A percentile compares a stretch with the other conserved stretches of the same genome.
Evolutionary conservation across 1,140 invertebrate genomes (phyloP).

Genomic region (Meloidogyne chitwoodi): DNA sequence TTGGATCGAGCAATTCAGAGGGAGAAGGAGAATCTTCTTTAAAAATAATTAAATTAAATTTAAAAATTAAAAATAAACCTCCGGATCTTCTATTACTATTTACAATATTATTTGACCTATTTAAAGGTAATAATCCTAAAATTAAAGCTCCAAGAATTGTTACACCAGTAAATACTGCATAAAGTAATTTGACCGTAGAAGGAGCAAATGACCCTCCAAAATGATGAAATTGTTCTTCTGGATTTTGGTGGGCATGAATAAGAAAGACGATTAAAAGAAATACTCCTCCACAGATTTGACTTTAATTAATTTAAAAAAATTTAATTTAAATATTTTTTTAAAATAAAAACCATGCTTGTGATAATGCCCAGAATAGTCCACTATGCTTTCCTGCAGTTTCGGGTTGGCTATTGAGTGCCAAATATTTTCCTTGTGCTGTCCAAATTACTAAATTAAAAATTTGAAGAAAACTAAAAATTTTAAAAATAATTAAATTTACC

Average conservation of each 20-base stretch:
- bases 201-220: not conserved
- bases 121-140: not conserved
- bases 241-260: not conserved
- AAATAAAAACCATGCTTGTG: constrained; percentile 34
- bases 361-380: constrained; percentile 50
- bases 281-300: constrained; percentile 11
- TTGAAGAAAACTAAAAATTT: not conserved
- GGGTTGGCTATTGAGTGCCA: constrained; percentile 42
- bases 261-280: constrained; percentile 10
- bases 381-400: constrained; percentile 33
- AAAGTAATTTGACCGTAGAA: constrained; percentile 1
- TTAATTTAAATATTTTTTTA: too few species aligned
- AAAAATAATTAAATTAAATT: not conserved
- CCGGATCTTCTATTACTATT: not conserved
- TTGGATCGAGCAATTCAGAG: not conserved
- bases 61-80: not conserved
- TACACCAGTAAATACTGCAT: not conserved
- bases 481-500: constrained; percentile 2
- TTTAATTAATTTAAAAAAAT: not conserved
- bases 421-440: constrained; percentile 51
- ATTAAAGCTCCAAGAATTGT: not conserved
- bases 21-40: not conserved
- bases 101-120: not conserved
- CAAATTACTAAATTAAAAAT: constrained; percentile 35
- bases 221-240: not conserved